A percentile compares a stretch with the other conserved stretches of the same genome.
Evolutionary conservation across 2,797 vertebrate genomes (phyloP).

Genomic region (Gila robusta): DNA sequence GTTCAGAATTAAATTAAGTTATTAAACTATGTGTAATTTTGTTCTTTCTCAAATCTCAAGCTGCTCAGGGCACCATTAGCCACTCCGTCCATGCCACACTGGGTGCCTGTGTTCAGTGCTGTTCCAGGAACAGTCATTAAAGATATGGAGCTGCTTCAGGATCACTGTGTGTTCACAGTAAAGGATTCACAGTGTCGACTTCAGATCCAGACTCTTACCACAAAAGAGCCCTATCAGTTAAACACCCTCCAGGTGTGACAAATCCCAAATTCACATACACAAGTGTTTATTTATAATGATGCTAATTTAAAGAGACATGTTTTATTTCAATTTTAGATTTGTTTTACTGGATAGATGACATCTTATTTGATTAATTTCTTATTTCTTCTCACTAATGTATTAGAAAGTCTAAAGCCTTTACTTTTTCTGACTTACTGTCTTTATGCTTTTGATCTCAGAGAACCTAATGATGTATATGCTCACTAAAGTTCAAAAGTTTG

Average conservation of each 20-base stretch:
- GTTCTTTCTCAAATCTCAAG: conserved; percentile 69
- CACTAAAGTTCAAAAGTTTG: neutral
- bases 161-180: conserved; percentile 85
- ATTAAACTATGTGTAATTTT: neutral
- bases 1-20: neutral
- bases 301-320: neutral
- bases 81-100: conserved; percentile 79
- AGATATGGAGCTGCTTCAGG: conserved; percentile 91
- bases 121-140: conserved; percentile 80
- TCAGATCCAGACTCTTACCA: conserved; percentile 82
- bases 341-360: neutral
- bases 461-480: neutral
- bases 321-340: neutral
- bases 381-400: neutral
- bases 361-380: neutral
- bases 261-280: neutral
- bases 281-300: neutral
- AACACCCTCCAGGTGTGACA: conserved; percentile 82
- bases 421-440: neutral
- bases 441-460: neutral
- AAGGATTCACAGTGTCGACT: conserved; percentile 76
- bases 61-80: conserved; percentile 84
- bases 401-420: neutral
- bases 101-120: conserved; percentile 83
- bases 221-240: conserved; percentile 74